Conservation (phyloP, 2,113 vertebrate species). For the Microtus oregoni region DNA sequence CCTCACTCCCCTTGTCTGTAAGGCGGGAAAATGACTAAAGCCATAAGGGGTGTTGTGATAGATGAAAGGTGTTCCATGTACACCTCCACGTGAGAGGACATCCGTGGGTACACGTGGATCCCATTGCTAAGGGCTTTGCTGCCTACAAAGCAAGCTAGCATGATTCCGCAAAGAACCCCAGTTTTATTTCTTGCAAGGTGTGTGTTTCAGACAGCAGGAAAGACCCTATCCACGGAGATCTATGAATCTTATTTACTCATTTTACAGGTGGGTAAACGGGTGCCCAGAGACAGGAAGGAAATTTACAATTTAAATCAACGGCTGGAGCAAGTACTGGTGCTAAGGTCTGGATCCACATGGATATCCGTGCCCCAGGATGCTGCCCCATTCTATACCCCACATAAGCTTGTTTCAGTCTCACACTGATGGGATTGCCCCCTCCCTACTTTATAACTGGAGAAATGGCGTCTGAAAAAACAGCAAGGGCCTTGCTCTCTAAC, state of each 20-base stretch:
- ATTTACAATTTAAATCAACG: neutral
- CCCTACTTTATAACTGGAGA: neutral
- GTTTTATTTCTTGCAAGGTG: neutral
- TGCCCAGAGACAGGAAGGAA: neutral
- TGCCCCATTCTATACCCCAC: neutral
- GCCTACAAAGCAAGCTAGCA: neutral
- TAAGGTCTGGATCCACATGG: neutral
- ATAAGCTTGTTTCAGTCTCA: neutral
- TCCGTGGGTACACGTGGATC: neutral
- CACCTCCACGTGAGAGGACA: neutral
- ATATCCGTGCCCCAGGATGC: neutral
- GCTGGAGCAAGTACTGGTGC: neutral
- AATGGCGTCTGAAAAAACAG: neutral
- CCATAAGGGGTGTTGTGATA: neutral
- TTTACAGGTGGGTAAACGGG: neutral
- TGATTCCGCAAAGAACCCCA: neutral
- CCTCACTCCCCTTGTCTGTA: neutral
- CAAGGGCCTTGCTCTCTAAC: neutral
- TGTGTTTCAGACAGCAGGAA: neutral
- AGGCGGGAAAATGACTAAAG: neutral
- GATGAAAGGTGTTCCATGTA: neutral
- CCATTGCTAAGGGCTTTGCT: neutral
- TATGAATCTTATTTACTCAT: neutral
- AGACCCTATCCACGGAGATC: neutral
- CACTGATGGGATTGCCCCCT: neutral